Conservation (phyloP, 2,888 invertebrate genomes). For the Drosophila buzzatii region DNA sequence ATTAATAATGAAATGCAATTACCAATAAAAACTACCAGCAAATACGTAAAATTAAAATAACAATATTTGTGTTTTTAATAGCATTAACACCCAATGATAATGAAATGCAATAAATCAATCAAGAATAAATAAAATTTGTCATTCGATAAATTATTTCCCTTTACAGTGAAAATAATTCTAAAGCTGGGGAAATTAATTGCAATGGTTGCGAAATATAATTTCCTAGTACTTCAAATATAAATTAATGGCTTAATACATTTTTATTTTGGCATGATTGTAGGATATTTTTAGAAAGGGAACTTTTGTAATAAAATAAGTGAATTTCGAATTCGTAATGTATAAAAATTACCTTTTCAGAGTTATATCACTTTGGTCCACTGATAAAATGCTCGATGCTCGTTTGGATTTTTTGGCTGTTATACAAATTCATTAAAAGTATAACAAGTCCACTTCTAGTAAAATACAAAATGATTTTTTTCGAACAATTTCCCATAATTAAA, state of each 20-base stretch:
- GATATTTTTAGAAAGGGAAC: no score
- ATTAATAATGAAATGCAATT: conserved; percentile 74
- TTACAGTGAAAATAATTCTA: neutral
- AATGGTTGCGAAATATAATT: no score
- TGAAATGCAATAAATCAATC: no score
- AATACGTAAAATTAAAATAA: conserved; percentile 70
- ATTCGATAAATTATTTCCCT: neutral
- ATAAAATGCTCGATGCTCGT: neutral
- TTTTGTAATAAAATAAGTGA: no score
- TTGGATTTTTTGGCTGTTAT: neutral
- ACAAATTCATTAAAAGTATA: neutral
- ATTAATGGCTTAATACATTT: no score
- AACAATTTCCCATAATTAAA: neutral
- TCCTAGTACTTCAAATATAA: no score
- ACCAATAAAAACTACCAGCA: conserved; percentile 81
- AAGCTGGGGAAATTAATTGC: no score
- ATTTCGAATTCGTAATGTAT: no score
- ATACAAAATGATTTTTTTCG: neutral
- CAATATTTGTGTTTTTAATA: conserved; percentile 3
- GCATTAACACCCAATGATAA: no score
- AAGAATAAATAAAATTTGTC: neutral
- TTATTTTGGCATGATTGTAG: no score
- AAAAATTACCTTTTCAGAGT: no score
- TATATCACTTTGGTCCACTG: no score
- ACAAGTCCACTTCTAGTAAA: neutral